These are phyloP conservation scores for Baryphthengus martii DNA, from an alignment of 2,113 vertebrate species.

Conservation along the genomic window DNA sequence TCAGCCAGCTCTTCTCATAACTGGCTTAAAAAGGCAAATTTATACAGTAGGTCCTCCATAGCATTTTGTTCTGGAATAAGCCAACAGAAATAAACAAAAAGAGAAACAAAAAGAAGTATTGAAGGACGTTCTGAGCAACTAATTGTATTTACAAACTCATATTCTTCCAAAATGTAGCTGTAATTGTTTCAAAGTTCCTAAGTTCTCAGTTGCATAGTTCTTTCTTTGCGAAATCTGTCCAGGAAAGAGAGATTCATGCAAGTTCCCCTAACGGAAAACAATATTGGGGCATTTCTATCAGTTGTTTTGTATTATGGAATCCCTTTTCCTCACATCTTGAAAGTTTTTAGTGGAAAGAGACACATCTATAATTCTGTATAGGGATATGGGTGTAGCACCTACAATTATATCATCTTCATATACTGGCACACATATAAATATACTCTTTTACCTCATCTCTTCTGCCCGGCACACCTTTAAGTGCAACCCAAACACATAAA, in stretches of 20 bases:
- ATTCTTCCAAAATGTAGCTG: background rate
- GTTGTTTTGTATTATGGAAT: background rate
- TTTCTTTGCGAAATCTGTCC: background rate
- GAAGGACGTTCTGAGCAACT: background rate
- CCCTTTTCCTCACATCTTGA: background rate
- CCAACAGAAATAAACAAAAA: background rate
- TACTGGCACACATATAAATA: background rate
- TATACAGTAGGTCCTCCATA: background rate
- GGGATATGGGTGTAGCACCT: background rate
- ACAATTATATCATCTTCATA: background rate
- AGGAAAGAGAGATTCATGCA: background rate
- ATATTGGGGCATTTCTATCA: background rate
- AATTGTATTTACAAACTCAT: background rate
- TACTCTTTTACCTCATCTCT: background rate
- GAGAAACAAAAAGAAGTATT: background rate
- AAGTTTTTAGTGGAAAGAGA: background rate
- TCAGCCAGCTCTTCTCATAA: background rate
- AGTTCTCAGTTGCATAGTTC: background rate
- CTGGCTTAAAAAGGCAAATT: background rate
- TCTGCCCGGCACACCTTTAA: background rate
- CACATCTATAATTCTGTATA: background rate
- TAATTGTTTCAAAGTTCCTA: background rate
- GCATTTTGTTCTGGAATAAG: background rate
- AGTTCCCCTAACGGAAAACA: background rate
- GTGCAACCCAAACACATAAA: background rate